Conservation (phyloP, 2,113 vertebrate genomes). For the Microtus montanus region DNA sequence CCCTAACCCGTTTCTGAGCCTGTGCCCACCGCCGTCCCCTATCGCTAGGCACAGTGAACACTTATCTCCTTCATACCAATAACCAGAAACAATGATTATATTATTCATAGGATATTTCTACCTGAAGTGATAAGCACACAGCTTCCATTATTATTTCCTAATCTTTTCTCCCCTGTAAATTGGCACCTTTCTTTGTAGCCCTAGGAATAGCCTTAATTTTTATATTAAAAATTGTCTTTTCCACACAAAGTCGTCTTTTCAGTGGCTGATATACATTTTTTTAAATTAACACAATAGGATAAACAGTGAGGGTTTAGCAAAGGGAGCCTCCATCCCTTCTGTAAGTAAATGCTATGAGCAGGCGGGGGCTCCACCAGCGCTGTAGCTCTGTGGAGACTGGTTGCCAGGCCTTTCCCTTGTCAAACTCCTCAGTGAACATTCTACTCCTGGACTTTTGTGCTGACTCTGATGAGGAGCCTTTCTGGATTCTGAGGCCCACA, state of each 20-base stretch:
- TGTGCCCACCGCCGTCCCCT: conserved; percentile 76
- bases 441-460: background rate
- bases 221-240: conserved; percentile 84
- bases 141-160: conserved; percentile 86
- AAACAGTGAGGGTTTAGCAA: background rate
- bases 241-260: conserved; percentile 35
- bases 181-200: conserved; percentile 76
- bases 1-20: conserved; percentile 80
- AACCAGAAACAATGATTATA: conserved; percentile 86
- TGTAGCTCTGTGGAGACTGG: background rate
- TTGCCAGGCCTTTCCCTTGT: background rate
- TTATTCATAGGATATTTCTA: conserved; percentile 88
- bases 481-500: background rate
- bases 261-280: conserved; percentile 31
- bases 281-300: conserved; percentile 8
- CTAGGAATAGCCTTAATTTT: conserved; percentile 82
- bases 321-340: background rate
- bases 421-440: rapidly evolving
- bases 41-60: conserved; percentile 75
- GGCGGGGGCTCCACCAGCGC: rapidly evolving
- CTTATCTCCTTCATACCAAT: conserved; percentile 84
- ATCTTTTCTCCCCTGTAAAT: conserved; percentile 73
- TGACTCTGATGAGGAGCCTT: no score
- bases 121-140: conserved; percentile 86
- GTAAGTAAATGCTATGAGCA: no score